phyloP scores from a whole-genome alignment of 2,888 invertebrate species.

The Stenolophus ochropezus region DNA sequence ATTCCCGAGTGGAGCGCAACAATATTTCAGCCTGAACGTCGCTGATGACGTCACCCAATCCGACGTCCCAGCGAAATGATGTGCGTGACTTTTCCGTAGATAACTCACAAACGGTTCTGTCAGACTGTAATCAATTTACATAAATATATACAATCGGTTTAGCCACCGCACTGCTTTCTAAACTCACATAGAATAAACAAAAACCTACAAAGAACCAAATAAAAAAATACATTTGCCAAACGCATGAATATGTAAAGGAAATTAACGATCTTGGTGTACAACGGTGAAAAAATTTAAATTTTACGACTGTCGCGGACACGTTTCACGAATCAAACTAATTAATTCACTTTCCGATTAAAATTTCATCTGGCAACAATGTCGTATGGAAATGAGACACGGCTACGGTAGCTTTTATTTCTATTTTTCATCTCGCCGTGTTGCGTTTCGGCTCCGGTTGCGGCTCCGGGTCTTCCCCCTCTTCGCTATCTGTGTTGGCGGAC shows the following conservation, averaged over 20 bases:
- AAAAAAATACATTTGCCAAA: slow-evolving; percentile 47
- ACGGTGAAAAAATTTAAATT: slow-evolving; percentile 50
- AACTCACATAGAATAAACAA: slow-evolving; percentile 38
- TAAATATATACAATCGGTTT: slow-evolving; percentile 55
- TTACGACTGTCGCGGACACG: slow-evolving; percentile 46
- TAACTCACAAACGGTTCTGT: slow-evolving; percentile 38
- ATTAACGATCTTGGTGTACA: slow-evolving; percentile 43
- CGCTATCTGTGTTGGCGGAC: background rate
- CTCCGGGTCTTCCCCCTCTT: background rate
- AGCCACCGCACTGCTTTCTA: slow-evolving; percentile 16
- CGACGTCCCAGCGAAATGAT: slow-evolving; percentile 37
- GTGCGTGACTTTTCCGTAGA: slow-evolving; percentile 46
- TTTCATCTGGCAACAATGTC: slow-evolving; percentile 55
- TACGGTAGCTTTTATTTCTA: slow-evolving; percentile 16
- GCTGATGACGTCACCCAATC: slow-evolving; percentile 46
- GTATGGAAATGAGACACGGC: slow-evolving; percentile 53
- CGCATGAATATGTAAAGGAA: slow-evolving; percentile 50
- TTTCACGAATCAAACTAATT: slow-evolving; percentile 53
- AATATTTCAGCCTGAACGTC: slow-evolving; percentile 52
- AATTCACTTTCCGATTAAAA: slow-evolving; percentile 53
- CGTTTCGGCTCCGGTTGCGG: background rate
- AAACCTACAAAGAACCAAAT: slow-evolving; percentile 40
- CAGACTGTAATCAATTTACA: slow-evolving; percentile 54
- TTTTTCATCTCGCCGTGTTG: slow-evolving; percentile 12
- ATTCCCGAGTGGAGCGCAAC: slow-evolving; percentile 30